Percentiles rank a stretch among this genome's conserved stretches.
phyloP scores from a whole-genome alignment of 2,113 vertebrate species.

The Stercorarius parasiticus region DNA sequence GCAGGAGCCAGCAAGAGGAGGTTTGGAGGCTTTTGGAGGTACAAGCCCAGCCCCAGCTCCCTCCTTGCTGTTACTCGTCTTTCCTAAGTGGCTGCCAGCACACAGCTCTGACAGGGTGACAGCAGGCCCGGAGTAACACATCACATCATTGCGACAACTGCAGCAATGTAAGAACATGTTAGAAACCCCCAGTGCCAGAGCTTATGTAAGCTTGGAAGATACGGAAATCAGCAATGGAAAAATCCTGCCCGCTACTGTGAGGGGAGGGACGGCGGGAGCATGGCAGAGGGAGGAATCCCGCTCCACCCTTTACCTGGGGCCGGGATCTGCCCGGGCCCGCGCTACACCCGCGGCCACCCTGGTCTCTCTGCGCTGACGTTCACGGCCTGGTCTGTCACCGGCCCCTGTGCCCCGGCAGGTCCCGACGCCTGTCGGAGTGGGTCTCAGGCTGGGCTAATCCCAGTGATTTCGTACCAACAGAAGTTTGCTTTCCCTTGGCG shows the following conservation, averaged over 20 bases:
- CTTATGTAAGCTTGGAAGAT: not conserved
- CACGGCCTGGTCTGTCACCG: not conserved
- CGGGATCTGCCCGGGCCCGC: fast-evolving
- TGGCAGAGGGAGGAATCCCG: fast-evolving
- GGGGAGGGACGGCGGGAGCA: not conserved
- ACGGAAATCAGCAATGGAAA: not conserved
- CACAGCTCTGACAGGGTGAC: not conserved
- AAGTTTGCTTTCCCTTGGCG: not conserved
- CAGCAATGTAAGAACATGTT: fast-evolving
- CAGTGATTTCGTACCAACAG: fast-evolving
- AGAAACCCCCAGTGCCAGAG: not conserved
- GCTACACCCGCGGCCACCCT: fast-evolving
- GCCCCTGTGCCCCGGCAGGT: fast-evolving
- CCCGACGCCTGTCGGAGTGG: fast-evolving
- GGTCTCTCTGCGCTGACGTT: not conserved
- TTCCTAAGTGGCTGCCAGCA: fast-evolving
- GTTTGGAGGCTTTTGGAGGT: not conserved
- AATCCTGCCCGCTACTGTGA: fast-evolving
- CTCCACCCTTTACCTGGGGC: not conserved
- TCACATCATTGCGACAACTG: not conserved
- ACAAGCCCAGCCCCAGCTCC: not conserved
- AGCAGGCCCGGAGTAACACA: fast-evolving
- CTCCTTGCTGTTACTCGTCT: fast-evolving
- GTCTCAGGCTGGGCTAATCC: not conserved
- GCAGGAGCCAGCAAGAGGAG: not conserved